Evolutionary conservation across 2,113 vertebrate genomes (phyloP), one percentile per base, ranked within the genome.

Genomic region (Madoqua kirkii): DNA sequence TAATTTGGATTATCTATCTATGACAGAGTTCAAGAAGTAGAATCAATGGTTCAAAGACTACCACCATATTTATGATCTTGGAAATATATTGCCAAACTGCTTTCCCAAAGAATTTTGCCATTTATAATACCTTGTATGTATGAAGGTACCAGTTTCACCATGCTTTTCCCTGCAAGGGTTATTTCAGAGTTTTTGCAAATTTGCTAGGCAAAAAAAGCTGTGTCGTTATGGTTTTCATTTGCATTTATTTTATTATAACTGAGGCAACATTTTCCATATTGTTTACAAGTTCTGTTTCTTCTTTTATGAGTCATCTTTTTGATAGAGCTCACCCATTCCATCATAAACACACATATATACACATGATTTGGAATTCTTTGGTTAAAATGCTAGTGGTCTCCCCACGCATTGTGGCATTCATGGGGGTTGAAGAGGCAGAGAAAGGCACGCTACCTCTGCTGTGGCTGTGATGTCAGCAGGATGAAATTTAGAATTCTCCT

Each of bases 121-220:
- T 45, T 84, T 91, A 29, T n/a, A 45, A 52, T n/a, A 60, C 48
- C 17, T n/a, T 3, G 1, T 21, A 15, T n/a, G 5, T 59, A 36
- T 14, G 31, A 88, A 93, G 64, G 40, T 48, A n/a, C 43, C 13
- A 60, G 57, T 81, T 50, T 91, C 36, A 50, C 19, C 36, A 79
- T 3, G 17, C 7, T 7, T 36, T 86, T 86, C 27, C 33, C n/a
- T 85, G 15, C 4, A 50, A 25, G 87, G 29, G 43, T 67, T 78
- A 54, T 74, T 64, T 36, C 8, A 78, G 4, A 62, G 71, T 90
- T 74, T 59, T 88, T 71, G 84, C 50, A 36, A 87, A 93, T 97
- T 91, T 91, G 87, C 50, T 93, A 96, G 64, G 78, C 93, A 96
- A 97, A 95, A 48, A 97, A 95, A 48, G 19, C 11, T 71, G 15